Evolutionary conservation across 2,888 invertebrate species (phyloP), one percentile per base, ranked within the genome.

Genomic region (Boloria selene): DNA sequence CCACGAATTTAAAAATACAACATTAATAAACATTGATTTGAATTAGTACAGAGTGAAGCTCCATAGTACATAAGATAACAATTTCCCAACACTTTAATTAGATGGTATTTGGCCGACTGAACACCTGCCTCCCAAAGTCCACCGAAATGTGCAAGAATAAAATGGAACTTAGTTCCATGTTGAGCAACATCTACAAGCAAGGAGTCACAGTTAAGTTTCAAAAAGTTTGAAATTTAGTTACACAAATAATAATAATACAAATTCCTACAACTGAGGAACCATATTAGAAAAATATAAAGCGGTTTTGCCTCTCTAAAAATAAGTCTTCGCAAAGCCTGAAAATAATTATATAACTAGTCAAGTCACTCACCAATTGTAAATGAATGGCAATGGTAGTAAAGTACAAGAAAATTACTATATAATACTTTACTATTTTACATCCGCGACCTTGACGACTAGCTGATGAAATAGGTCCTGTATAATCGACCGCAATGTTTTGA

Each of bases 1-100:
- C 50, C 50, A 65, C 3, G 69, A 70, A 42, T 75, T 71, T 1
- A 73, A 66, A 0, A 49, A 18, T 13, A 75, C 59, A 0, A 63
- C 63, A 26, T 22, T 22, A 2, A 22, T 22, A 22, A 2, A 22
- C 3, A 22, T 22, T 22, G 22, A 22, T 22, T 22, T 22, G 74
- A 72, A 42, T 67, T 17, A 18, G n/a, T n/a, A n/a, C n/a, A n/a
- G n/a, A n/a, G n/a, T n/a, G n/a, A n/a, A 74, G 56, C 51, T 73
- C 69, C 53, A n/a, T 75, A 73, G 56, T 62, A 73, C 0, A 68
- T 71, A 5, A 74, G 44, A 18, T 70, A 45, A 65, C 64, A 68
- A 70, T 72, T 68, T 69, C 31, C 31, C 31, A 31, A 31, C 31
- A 31, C 31, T n/a, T n/a, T 31, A 31, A 31, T 31, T 6, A 31